Evolutionary conservation across 2,888 invertebrate genomes (phyloP), one percentile per base, ranked within the genome.

Genomic region (Anarsia innoxiella): DNA sequence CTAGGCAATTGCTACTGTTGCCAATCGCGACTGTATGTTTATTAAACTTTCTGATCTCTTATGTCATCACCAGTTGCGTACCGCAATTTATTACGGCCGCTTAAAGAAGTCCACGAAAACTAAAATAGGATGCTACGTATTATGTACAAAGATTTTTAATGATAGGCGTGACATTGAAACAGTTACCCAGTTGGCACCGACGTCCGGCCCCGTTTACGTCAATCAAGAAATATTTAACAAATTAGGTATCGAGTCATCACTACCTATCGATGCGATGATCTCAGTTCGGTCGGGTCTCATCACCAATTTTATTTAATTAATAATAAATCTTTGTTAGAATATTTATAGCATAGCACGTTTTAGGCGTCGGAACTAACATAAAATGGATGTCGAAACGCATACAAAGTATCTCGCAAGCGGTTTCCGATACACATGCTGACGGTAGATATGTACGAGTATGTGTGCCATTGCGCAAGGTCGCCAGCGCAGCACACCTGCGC

Each of bases 401-500:
- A 65, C 66, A 66, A 62, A 61, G 64, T 73, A 73, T 73, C 70
- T 74, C 63, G 69, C 69, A 72, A 75, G 72, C 66, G 59, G 67
- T 71, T 71, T 75, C 73, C 65, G 72, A 74, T 76, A 70, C 60
- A 68, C 71, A 69, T 63, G 72, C 71, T 64, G 56, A 66, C 54
- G 58, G 65, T 63, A 68, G 69, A 72, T 66, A 66, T 60, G 61
- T 66, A 56, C 48, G 52, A 49, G 51, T 57, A 66, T 67, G 44
- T 62, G 66, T 75, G 75, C 62, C 75, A 77, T 78, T 78, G 70
- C 76, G 75, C 79, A 82, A 82, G 79, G 80, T 79, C 73, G 72
- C 56, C 59, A 53, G 59, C 66, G 65, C 77, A 76, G 73, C 73
- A 75, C 78, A 71, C 64, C 44, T 45, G 57, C 64, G n/a, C n/a